Percentiles rank a stretch among this genome's conserved stretches.
Evolutionary conservation across 2,797 vertebrate genomes (phyloP).

Genomic region (Thripadectes ignobilis): DNA sequence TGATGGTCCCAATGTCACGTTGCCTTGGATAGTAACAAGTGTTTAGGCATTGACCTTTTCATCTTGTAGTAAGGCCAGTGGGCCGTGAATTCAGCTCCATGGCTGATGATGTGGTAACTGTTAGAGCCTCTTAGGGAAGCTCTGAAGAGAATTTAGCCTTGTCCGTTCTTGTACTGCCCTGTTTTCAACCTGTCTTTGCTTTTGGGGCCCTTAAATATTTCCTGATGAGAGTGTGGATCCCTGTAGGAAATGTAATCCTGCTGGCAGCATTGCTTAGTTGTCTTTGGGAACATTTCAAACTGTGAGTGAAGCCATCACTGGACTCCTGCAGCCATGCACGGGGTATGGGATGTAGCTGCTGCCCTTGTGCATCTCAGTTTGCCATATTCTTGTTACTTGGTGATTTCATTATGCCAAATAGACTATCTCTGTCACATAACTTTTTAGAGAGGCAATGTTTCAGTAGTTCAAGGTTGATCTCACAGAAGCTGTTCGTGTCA

Average conservation of each 20-base stretch:
- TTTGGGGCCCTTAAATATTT: background rate
- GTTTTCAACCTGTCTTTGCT: background rate
- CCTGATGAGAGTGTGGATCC: background rate
- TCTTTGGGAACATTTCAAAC: background rate
- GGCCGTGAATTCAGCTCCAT: background rate
- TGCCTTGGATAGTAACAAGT: background rate
- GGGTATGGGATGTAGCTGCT: background rate
- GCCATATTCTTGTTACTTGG: background rate
- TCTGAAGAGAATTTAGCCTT: background rate
- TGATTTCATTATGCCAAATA: background rate
- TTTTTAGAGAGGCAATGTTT: background rate
- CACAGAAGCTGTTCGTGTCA: rapidly evolving
- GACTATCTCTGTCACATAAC: background rate
- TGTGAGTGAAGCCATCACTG: rapidly evolving
- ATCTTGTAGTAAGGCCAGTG: background rate
- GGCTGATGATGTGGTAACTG: background rate
- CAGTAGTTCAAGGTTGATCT: background rate
- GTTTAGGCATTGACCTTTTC: constrained; percentile 18
- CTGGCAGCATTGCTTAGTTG: background rate
- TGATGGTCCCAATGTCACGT: background rate
- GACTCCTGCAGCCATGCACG: rapidly evolving
- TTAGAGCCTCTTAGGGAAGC: background rate
- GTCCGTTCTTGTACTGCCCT: background rate
- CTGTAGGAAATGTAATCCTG: background rate
- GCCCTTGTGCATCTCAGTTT: background rate